Percentiles rank a stretch among this genome's conserved stretches.
Conservation (phyloP, 1,140 invertebrate genomes). For the Drosophila elegans region DNA sequence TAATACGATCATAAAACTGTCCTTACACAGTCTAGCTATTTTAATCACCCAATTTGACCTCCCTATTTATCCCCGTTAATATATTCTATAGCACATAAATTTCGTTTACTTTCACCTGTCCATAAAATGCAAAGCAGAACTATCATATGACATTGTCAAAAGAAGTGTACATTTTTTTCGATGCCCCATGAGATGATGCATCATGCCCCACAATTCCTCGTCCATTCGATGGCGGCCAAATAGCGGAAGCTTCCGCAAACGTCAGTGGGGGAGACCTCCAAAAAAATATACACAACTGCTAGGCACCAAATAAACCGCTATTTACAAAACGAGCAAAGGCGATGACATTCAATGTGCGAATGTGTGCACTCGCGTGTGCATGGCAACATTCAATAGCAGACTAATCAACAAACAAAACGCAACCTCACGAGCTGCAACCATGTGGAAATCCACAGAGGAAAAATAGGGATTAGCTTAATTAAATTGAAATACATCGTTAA, state of each 20-base stretch:
- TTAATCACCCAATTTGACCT: too few relatives aligned
- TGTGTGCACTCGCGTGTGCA: slow-evolving; percentile 31
- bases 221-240: slow-evolving; percentile 13
- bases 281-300: slow-evolving; percentile 22
- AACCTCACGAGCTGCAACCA: slow-evolving; percentile 61
- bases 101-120: slow-evolving; percentile 24
- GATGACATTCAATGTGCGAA: slow-evolving; percentile 20
- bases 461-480: not conserved
- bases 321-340: slow-evolving; percentile 21
- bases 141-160: slow-evolving; percentile 43
- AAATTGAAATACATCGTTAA: not conserved
- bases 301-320: slow-evolving; percentile 48
- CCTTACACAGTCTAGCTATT: too few relatives aligned
- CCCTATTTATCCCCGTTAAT: not conserved
- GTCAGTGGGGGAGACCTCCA: slow-evolving; percentile 56
- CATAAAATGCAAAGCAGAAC: slow-evolving; percentile 2
- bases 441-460: slow-evolving; percentile 37
- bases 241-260: slow-evolving; percentile 68
- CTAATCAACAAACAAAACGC: slow-evolving; percentile 71
- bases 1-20: too few relatives aligned
- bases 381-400: slow-evolving; percentile 67
- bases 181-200: slow-evolving; percentile 47
- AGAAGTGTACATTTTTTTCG: slow-evolving; percentile 36
- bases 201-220: slow-evolving; percentile 23
- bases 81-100: not conserved